Base-by-base conservation (phyloP, 1,140 invertebrate species). In the Parasteatoda tepidariorum region DNA sequence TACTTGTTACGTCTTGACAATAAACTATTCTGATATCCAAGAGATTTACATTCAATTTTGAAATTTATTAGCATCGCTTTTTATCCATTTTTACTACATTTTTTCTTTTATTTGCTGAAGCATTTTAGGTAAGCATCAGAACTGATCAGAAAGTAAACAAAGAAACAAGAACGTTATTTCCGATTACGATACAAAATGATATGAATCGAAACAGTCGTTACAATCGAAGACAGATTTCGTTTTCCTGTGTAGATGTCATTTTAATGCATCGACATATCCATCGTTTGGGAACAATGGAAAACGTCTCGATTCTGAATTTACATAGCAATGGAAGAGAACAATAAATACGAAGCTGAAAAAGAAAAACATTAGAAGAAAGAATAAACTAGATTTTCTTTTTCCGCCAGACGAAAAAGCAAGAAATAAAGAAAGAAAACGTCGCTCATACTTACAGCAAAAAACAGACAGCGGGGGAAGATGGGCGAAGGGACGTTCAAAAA, bases 251-350 rank as follows among this genome's bases (percentile, higher is more conserved):
- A 75, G 55, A 75, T 75, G 55, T 75, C 55, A 61, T 75, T 75
- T 75, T 75, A 75, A 75, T 75, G 71, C 13, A 71, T 71, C 70
- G 28, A 13, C 48, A 30, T 24, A 59, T 48, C 30, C 64, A 54
- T 57, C 78, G 66, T 38, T 70, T 54, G 48, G 33, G 55, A 70
- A 82, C n/a, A 71, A 82, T 24, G 41, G 54, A 48, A 62, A 57
- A 34, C 31, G 34, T 33, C 54, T 38, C 31, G 78, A 82, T 61
- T 70, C 54, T 15, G 31, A 15, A 82, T 82, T 82, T 82, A 55
- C 78, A 82, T 82, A 24, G 31, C 66, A 82, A 82, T 82, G 67
- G 78, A 81, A 70, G 18, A 48, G 38, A 48, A 81, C 78, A 62
- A 82, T 82, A 82, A 82, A 82, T 82, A 82, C 71, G 57, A 82